Evolutionary conservation across 2,888 invertebrate genomes (phyloP), one percentile per base, ranked within the genome.

Genomic region (Chouioia cunea): DNA sequence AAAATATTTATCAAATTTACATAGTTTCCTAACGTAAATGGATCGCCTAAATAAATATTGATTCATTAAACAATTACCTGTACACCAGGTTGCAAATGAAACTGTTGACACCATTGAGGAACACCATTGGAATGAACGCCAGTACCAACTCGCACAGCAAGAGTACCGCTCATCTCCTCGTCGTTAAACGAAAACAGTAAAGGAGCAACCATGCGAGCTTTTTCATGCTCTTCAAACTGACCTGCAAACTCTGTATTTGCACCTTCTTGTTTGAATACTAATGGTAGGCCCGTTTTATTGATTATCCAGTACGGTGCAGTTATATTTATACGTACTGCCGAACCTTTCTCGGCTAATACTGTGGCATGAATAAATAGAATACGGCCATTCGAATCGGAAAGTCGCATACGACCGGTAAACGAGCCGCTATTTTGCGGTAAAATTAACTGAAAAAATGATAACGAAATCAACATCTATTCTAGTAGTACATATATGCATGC

Each of bases 281-380:
- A 87, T n/a, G 99, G 98, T 73, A 99, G 87, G 0, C 98, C 98
- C 6, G 97, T 94, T 86, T 95, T 94, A 88, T 99, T 99, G 71
- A 99, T 92, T 76, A 99, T 90, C 98, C 98, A 99, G 87, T 93
- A 97, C 2, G 95, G 93, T 2, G 95, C 93, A 59, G 92, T 93
- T 27, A 97, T 89, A 20, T 90, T 91, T 77, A 96, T 89, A 22
- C 81, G 88, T 71, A 92, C 86, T 8, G 90, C 90, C n/a, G 88
- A 89, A 16, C 91, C 92, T 78, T 88, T 88, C 48, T 88, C 86
- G 0, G 88, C 87, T 43, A 87, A 85, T 57, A 92, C 91, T 43
- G 90, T 88, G 0, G 93, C 93, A 69, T 91, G 89, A 22, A 98
- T 88, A 77, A 93, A 91, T 14, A 97, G 87, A 69, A 93, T 89